Evolutionary conservation across 2,888 invertebrate species (phyloP).

Genomic region (Muscina levida): DNA sequence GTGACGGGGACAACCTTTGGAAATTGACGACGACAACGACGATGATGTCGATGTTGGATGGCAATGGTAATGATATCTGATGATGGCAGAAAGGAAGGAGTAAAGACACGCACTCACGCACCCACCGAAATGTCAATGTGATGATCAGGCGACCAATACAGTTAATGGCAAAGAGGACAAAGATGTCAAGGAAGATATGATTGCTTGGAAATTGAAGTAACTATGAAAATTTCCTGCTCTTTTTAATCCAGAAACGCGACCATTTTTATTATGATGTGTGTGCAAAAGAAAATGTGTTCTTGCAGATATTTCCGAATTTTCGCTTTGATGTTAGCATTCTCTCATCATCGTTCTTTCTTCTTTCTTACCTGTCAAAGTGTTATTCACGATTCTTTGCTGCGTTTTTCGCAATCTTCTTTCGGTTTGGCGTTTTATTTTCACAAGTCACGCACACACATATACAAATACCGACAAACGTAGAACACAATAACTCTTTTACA

Average conservation of each 20-base stretch:
- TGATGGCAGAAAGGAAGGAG: conserved; percentile 49
- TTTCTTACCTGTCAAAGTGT: conserved; percentile 63
- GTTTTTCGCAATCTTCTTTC: conserved; percentile 48
- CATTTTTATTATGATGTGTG: conserved; percentile 21
- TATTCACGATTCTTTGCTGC: conserved; percentile 36
- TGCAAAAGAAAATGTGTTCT: conserved; percentile 33
- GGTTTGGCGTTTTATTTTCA: conserved; percentile 50
- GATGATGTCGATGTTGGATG: conserved; percentile 26
- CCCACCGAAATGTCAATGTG: conserved; percentile 28
- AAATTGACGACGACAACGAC: conserved; percentile 33
- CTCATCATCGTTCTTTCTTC: too few relatives aligned
- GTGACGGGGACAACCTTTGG: conserved; percentile 61
- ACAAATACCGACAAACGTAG: conserved; percentile 39
- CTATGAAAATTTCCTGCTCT: too few relatives aligned
- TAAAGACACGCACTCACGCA: conserved; percentile 52
- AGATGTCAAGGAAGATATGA: conserved; percentile 37
- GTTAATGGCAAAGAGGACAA: conserved; percentile 32
- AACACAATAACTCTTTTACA: conserved; percentile 12
- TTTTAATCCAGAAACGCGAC: too few relatives aligned
- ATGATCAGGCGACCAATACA: conserved; percentile 12
- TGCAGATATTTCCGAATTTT: conserved; percentile 19
- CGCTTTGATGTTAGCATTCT: conserved; percentile 28
- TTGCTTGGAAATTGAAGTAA: too few relatives aligned
- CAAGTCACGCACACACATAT: conserved; percentile 53
- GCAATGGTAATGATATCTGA: conserved; percentile 14